Conservation (phyloP, 2,113 vertebrate species). For the Malurus alboscapulatus region DNA sequence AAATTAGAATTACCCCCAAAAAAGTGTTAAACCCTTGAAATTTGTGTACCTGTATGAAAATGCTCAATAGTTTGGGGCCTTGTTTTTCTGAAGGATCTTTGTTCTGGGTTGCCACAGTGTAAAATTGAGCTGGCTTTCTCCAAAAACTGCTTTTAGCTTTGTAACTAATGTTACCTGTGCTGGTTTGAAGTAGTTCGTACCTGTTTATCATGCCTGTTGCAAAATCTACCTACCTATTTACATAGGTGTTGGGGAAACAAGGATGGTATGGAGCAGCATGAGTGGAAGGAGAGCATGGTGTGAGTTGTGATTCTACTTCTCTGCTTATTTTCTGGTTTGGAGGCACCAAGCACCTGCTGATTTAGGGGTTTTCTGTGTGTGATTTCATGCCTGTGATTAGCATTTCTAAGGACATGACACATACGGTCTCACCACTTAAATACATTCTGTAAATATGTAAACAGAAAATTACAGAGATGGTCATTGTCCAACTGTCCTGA, state of each 20-base stretch:
- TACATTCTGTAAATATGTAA: not conserved
- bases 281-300: slow-evolving; percentile 30
- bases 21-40: not conserved
- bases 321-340: slow-evolving; percentile 51
- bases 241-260: slow-evolving; percentile 21
- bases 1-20: not conserved
- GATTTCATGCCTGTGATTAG: slow-evolving; percentile 56
- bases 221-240: slow-evolving; percentile 9
- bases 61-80: not conserved
- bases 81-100: not conserved
- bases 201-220: not conserved
- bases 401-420: slow-evolving; percentile 62
- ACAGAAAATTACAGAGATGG: slow-evolving; percentile 47
- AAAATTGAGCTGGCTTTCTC: not conserved
- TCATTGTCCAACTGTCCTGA: slow-evolving; percentile 42
- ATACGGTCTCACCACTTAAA: slow-evolving; percentile 3
- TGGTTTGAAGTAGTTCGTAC: not conserved
- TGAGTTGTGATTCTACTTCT: slow-evolving; percentile 50
- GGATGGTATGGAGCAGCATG: not conserved
- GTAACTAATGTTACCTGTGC: not conserved
- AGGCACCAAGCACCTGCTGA: slow-evolving; percentile 16
- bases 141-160: not conserved
- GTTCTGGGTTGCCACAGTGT: not conserved
- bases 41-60: not conserved
- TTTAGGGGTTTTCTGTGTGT: slow-evolving; percentile 45